phyloP scores from a whole-genome alignment of 2,797 vertebrate species.

The Mormyrus proboscirostris region DNA sequence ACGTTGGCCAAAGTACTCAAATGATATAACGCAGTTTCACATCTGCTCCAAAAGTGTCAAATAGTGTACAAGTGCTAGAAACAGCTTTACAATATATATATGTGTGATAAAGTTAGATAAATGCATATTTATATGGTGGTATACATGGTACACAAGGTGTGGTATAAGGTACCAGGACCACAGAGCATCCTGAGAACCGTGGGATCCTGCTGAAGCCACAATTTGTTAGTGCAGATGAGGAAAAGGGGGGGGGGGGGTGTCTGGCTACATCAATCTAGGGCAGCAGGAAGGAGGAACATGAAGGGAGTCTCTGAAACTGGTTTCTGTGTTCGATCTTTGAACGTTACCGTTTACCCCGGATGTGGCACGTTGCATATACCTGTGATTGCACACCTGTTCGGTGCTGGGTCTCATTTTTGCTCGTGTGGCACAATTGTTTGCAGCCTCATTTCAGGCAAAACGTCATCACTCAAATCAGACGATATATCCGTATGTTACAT shows the following conservation, averaged over 20 bases:
- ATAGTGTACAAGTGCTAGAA: not conserved
- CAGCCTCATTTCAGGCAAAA: not conserved
- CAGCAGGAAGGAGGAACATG: not conserved
- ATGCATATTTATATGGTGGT: not conserved
- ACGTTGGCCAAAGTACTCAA: not conserved
- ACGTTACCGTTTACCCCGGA: not conserved
- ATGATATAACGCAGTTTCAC: not conserved
- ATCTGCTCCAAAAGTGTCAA: not conserved
- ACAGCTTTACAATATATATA: not conserved
- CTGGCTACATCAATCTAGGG: not conserved
- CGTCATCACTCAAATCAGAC: not conserved
- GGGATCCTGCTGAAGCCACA: not conserved
- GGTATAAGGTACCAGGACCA: no score
- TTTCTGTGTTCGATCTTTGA: not conserved
- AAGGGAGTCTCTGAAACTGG: not conserved
- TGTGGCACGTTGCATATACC: not conserved
- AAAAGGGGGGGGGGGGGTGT: not conserved
- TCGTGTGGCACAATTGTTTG: not conserved
- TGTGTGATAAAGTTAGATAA: not conserved
- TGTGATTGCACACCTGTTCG: not conserved
- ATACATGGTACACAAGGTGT: not conserved
- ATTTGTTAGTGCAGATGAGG: not conserved
- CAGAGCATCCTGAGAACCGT: no score
- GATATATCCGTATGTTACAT: not conserved
- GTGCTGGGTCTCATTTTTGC: not conserved